Conservation (phyloP, 1,140 invertebrate species). For the Plectrocnemia conspersa region DNA sequence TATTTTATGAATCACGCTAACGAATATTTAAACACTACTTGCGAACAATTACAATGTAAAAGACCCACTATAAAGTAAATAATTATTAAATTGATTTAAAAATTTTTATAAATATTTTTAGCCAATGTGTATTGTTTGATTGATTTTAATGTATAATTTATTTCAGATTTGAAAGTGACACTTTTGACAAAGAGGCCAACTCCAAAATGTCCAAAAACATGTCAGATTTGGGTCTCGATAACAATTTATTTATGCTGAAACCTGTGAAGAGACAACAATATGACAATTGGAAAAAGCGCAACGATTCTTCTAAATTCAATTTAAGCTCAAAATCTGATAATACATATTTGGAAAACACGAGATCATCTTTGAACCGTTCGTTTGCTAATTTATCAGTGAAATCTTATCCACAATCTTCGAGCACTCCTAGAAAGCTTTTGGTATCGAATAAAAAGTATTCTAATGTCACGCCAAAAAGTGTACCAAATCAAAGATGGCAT, state of each 20-base stretch:
- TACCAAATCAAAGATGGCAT: not conserved
- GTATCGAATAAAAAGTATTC: conserved; percentile 1
- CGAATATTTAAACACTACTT: not conserved
- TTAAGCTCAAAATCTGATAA: not conserved
- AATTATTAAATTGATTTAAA: not conserved
- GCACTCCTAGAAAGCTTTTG: not conserved
- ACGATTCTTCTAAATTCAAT: conserved; percentile 13
- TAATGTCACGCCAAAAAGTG: not conserved
- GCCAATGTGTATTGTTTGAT: not conserved
- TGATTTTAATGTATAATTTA: too few species aligned
- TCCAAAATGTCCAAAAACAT: too few species aligned
- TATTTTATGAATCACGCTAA: not conserved
- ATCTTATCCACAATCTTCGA: not conserved
- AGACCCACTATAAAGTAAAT: not conserved
- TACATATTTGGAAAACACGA: too few species aligned
- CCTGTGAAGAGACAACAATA: conserved; percentile 3
- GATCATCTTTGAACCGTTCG: not conserved
- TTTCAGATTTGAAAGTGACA: too few species aligned
- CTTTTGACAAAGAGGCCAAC: too few species aligned
- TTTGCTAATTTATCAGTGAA: not conserved
- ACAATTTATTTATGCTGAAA: too few species aligned
- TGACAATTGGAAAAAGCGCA: conserved; percentile 10
- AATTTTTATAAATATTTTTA: not conserved
- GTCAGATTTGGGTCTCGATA: too few species aligned
- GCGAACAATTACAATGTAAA: not conserved